A percentile compares a stretch with the other conserved stretches of the same genome.
Evolutionary conservation across 1,140 invertebrate species (phyloP).

Genomic region (Pantala flavescens): DNA sequence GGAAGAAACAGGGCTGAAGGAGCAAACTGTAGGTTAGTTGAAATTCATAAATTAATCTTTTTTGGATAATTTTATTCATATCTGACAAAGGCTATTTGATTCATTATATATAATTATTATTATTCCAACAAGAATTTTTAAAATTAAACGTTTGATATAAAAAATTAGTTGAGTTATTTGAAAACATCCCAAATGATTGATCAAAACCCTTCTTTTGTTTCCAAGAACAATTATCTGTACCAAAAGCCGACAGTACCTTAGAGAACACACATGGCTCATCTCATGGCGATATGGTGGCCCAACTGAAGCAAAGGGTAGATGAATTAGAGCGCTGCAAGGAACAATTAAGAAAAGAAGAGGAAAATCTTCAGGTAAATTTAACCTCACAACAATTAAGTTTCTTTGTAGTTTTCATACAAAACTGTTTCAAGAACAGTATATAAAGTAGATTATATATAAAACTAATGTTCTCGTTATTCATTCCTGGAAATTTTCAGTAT

Average conservation of each 20-base stretch:
- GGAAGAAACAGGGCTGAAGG: conserved; percentile 14
- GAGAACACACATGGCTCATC: neutral
- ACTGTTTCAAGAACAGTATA: too few relatives aligned
- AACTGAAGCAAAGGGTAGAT: conserved; percentile 31
- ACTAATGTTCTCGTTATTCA: too few relatives aligned
- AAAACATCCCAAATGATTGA: neutral
- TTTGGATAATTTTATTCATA: too few relatives aligned
- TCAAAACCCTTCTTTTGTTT: neutral
- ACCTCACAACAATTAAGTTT: conserved; percentile 15
- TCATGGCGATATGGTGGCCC: conserved; percentile 23
- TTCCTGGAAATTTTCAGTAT: too few relatives aligned
- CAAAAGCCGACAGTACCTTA: neutral
- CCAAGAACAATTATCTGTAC: neutral
- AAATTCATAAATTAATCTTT: too few relatives aligned
- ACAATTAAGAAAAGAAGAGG: conserved; percentile 31
- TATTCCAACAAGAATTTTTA: too few relatives aligned
- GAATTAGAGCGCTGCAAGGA: conserved; percentile 35
- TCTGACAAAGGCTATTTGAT: too few relatives aligned
- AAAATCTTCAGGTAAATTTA: conserved; percentile 33
- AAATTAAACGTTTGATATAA: too few relatives aligned
- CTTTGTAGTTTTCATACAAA: neutral
- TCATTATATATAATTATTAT: too few relatives aligned
- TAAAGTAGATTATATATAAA: too few relatives aligned
- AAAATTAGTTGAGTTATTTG: too few relatives aligned
- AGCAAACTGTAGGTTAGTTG: too few relatives aligned